Evolutionary conservation across 2,113 vertebrate genomes (phyloP).

Genomic region (Perognathus longimembris): DNA sequence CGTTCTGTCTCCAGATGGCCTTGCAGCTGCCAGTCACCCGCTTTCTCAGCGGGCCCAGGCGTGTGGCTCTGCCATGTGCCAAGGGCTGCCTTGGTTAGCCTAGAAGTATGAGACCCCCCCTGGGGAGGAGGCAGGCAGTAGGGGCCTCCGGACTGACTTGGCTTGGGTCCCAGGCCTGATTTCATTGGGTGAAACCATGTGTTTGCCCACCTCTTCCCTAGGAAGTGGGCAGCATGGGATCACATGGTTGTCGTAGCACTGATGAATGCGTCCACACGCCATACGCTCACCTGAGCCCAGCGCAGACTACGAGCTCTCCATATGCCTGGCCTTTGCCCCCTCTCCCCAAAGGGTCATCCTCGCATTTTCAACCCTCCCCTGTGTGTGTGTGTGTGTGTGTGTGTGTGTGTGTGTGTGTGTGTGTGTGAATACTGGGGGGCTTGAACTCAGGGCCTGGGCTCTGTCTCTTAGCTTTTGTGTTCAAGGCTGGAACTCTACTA

Average conservation of each 20-base stretch:
- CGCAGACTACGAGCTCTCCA: neutral
- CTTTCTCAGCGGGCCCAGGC: neutral
- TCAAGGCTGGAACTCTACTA: no score
- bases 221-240: neutral
- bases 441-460: no score
- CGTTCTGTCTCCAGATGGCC: neutral
- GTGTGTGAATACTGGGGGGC: no score
- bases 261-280: fast-evolving
- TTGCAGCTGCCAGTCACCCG: neutral
- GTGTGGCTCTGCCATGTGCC: neutral
- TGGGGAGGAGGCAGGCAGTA: no score
- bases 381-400: no score
- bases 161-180: neutral
- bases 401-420: no score
- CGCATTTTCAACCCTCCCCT: neutral
- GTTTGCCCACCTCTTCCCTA: neutral
- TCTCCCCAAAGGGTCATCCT: neutral
- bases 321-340: neutral
- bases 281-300: neutral
- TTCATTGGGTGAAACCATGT: neutral
- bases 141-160: neutral
- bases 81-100: neutral
- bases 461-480: no score
- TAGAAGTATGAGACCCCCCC: neutral
- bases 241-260: fast-evolving